Percentiles rank a stretch among this genome's conserved stretches.
Conservation (phyloP, 2,888 invertebrate species). For the Tetranychus piercei region DNA sequence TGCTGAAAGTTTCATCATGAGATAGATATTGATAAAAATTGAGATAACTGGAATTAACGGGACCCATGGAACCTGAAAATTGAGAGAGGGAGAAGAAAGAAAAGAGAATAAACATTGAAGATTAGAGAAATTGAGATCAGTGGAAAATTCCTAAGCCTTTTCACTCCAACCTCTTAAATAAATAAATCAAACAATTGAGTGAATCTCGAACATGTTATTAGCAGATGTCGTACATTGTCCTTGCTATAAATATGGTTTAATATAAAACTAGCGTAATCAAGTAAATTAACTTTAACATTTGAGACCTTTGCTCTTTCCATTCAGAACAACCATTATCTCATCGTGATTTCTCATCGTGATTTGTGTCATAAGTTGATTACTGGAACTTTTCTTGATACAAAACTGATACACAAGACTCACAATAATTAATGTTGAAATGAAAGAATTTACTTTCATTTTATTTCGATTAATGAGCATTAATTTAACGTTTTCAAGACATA, state of each 20-base stretch:
- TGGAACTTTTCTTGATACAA: too few species aligned
- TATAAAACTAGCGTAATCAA: too few species aligned
- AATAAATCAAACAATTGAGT: background rate
- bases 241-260: background rate
- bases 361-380: too few species aligned
- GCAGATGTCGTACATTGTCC: background rate
- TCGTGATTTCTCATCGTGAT: too few species aligned
- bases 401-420: too few species aligned
- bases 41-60: constrained; percentile 62
- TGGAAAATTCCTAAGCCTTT: background rate
- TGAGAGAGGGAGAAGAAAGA: background rate
- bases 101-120: background rate
- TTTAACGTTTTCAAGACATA: too few species aligned
- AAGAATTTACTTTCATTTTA: background rate
- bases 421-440: too few species aligned
- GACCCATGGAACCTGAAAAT: constrained; percentile 53
- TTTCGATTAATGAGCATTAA: background rate
- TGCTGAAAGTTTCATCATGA: constrained; percentile 58
- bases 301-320: too few species aligned
- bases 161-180: background rate
- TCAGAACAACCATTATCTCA: too few species aligned
- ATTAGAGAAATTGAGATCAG: background rate
- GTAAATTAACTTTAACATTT: too few species aligned
- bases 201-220: background rate
- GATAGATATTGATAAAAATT: constrained; percentile 59